Base-by-base conservation (phyloP, 2,888 invertebrate species). In the Sphaeridia pumilis region DNA sequence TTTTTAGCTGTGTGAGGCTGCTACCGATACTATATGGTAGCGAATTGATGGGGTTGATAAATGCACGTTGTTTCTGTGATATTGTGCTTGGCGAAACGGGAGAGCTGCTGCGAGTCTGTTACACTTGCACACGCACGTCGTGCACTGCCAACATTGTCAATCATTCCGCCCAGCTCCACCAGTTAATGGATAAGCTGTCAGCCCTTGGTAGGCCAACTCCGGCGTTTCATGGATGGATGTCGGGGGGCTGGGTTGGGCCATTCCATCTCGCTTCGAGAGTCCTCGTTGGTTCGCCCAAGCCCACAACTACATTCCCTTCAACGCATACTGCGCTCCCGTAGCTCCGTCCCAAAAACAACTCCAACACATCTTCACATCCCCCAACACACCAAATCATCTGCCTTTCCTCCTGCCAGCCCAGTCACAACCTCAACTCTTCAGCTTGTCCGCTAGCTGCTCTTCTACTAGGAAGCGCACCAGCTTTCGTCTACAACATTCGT, bases 111-210 rank as follows among this genome's bases (percentile, higher is more conserved):
- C 34, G 52, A 51, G 54, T 56, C 56, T 43, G 54, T 56, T 55
- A 58, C 61, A 58, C 58, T 56, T 59, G 61, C 47, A 42, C 52
- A 58, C 57, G 57, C 59, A 57, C 55, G 57, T 57, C 57, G 57
- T 60, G 60, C 57, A 60, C 58, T 60, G 57, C 55, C 58, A 60
- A 53, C 55, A 59, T 58, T 58, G 58, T 58, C 57, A 58, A 60
- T 58, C 60, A 58, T 60, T 55, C 52, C 41, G 51, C 51, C 58
- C 55, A 56, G 57, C 57, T 52, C 58, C 53, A 46, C 47, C 54
- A 55, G 53, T 56, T 59, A 59, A 59, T 58, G 59, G 59, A 59
- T 58, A 58, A 58, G 57, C 58, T 60, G 58, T 60, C 60, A 60
- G 54, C 55, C 48, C 51, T 55, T 46, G 43, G 46, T 50, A 41